These are phyloP conservation scores for Fistularia tabacaria DNA, from an alignment of 2,797 vertebrate species.

Conservation along the genomic window DNA sequence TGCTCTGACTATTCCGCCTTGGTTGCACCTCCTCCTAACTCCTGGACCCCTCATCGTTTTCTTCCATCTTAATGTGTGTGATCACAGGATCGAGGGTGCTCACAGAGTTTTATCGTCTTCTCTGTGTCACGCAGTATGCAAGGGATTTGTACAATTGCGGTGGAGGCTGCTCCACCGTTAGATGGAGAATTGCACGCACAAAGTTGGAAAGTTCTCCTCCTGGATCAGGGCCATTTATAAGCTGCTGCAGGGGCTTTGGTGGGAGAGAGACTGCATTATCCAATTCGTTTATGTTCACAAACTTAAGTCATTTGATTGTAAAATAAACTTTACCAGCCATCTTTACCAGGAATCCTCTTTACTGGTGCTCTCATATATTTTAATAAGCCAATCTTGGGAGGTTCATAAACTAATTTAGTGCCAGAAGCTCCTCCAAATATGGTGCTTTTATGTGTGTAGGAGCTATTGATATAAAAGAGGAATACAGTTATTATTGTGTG, in stretches of 20 bases:
- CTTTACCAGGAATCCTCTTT: too few species aligned
- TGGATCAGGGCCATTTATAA: slow-evolving; percentile 46
- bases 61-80: slow-evolving; percentile 21
- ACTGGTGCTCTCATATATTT: too few species aligned
- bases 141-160: slow-evolving; percentile 29
- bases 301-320: too few species aligned
- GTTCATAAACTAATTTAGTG: too few species aligned
- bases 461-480: too few species aligned
- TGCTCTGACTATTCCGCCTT: slow-evolving; percentile 39
- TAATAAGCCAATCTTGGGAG: too few species aligned
- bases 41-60: slow-evolving; percentile 47
- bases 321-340: too few species aligned
- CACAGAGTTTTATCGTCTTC: slow-evolving; percentile 30
- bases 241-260: slow-evolving; percentile 41
- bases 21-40: slow-evolving; percentile 42
- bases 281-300: neutral
- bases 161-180: slow-evolving; percentile 18
- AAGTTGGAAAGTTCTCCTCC: slow-evolving; percentile 30
- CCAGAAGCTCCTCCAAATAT: too few species aligned
- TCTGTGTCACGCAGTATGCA: slow-evolving; percentile 26
- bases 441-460: too few species aligned
- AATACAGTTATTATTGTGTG: too few species aligned
- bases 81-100: slow-evolving; percentile 45
- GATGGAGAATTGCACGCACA: slow-evolving; percentile 37
- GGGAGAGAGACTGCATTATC: slow-evolving; percentile 24